Evolutionary conservation across 2,797 vertebrate genomes (phyloP).

Genomic region (Euthynnus affinis): DNA sequence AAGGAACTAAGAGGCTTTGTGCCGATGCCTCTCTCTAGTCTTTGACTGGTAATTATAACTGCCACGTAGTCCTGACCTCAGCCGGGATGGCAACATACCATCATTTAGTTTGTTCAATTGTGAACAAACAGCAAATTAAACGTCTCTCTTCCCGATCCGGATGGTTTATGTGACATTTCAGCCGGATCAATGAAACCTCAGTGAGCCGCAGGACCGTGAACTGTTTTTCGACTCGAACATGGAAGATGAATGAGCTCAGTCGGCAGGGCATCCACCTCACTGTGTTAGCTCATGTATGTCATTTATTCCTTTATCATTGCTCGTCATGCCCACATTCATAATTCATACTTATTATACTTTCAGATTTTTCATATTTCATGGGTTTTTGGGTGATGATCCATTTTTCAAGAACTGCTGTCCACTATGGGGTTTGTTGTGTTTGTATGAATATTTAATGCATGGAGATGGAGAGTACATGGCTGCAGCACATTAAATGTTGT

Average conservation of each 20-base stretch:
- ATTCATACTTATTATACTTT: slow-evolving; percentile 62
- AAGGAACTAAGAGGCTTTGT: slow-evolving; percentile 2
- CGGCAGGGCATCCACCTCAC: slow-evolving; percentile 28
- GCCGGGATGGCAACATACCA: slow-evolving; percentile 20
- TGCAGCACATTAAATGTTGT: slow-evolving; percentile 51
- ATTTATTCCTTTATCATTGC: slow-evolving; percentile 50
- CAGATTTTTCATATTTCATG: slow-evolving; percentile 57
- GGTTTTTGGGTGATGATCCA: slow-evolving; percentile 38
- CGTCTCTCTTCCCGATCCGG: background rate
- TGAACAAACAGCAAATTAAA: slow-evolving; percentile 32
- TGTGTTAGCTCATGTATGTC: slow-evolving; percentile 30
- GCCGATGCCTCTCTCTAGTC: slow-evolving; percentile 14
- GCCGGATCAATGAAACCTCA: slow-evolving; percentile 13
- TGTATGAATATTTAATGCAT: slow-evolving; percentile 65
- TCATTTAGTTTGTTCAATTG: slow-evolving; percentile 13
- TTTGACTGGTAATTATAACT: slow-evolving; percentile 43
- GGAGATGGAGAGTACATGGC: slow-evolving; percentile 49
- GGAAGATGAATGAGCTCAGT: slow-evolving; percentile 45
- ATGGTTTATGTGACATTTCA: slow-evolving; percentile 27
- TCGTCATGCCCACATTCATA: slow-evolving; percentile 56
- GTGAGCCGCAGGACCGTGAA: background rate
- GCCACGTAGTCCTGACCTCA: slow-evolving; percentile 32
- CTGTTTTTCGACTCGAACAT: slow-evolving; percentile 14
- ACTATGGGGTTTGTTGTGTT: slow-evolving; percentile 57
- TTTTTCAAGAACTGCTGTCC: slow-evolving; percentile 49